Percentiles rank a stretch among this genome's conserved stretches.
Evolutionary conservation across 2,113 vertebrate genomes (phyloP).

Genomic region (Notarius quadriscutis): DNA sequence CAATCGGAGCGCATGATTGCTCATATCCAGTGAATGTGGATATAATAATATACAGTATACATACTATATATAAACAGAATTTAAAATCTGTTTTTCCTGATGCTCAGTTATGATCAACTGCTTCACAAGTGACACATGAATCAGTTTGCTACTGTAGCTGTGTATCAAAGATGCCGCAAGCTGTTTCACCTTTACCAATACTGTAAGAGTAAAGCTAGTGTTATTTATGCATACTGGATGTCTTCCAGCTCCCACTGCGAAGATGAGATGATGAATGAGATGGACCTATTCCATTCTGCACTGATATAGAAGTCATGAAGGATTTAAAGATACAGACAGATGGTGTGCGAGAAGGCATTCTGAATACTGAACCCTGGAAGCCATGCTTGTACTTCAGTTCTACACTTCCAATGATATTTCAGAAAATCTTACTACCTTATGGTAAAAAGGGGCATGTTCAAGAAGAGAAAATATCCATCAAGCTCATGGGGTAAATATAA

Average conservation of each 20-base stretch:
- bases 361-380: slow-evolving; percentile 14
- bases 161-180: neutral
- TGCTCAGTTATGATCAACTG: neutral
- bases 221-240: neutral
- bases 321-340: slow-evolving; percentile 12
- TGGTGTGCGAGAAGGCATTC: slow-evolving; percentile 18
- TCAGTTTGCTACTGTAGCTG: neutral
- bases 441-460: neutral
- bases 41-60: too few species aligned
- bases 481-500: neutral
- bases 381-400: neutral
- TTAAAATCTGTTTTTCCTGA: neutral
- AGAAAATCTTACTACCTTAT: neutral
- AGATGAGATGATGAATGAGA: slow-evolving; percentile 37
- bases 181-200: neutral
- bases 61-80: neutral
- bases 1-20: too few species aligned
- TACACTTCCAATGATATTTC: neutral
- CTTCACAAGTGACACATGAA: neutral
- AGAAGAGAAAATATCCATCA: neutral
- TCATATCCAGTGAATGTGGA: too few species aligned
- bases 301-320: slow-evolving; percentile 24
- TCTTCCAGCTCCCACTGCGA: slow-evolving; percentile 1
- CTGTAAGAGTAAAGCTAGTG: slow-evolving; percentile 2
- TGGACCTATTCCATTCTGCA: slow-evolving; percentile 34